A percentile compares a stretch with the other conserved stretches of the same genome.
phyloP scores from a whole-genome alignment of 2,797 vertebrate genomes.

The Anas capensis region DNA sequence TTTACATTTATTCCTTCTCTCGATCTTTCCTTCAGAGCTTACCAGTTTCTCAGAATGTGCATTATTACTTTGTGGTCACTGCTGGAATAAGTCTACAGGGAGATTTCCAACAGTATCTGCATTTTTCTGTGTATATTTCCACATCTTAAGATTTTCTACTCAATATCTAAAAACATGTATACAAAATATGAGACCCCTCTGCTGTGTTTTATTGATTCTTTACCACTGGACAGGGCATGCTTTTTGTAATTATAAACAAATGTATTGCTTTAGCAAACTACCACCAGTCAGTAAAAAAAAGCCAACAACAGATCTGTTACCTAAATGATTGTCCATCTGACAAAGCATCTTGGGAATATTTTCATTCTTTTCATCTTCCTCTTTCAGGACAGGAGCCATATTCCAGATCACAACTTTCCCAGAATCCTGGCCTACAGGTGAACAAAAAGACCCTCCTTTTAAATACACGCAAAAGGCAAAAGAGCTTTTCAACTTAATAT shows the following conservation, averaged over 20 bases:
- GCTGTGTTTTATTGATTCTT: slow-evolving; percentile 42
- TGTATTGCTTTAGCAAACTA: background rate
- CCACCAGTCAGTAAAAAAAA: slow-evolving; percentile 31
- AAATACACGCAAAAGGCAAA: background rate
- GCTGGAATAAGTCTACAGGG: slow-evolving; percentile 50
- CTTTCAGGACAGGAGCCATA: slow-evolving; percentile 95
- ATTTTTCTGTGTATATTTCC: slow-evolving; percentile 54
- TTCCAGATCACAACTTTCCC: slow-evolving; percentile 99
- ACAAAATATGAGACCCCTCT: slow-evolving; percentile 49
- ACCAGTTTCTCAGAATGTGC: slow-evolving; percentile 11
- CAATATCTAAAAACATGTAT: slow-evolving; percentile 53
- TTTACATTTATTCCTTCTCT: background rate
- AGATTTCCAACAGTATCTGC: slow-evolving; percentile 63
- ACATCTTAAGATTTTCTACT: slow-evolving; percentile 62
- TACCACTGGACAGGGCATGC: slow-evolving; percentile 31
- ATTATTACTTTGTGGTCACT: slow-evolving; percentile 33
- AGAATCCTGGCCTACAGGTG: slow-evolving; percentile 92
- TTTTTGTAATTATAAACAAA: slow-evolving; percentile 65
- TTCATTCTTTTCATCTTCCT: slow-evolving; percentile 98
- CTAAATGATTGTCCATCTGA: slow-evolving; percentile 99
- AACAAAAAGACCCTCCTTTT: background rate
- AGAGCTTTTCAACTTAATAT: background rate
- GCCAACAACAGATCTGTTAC: slow-evolving; percentile 72
- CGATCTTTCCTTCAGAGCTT: slow-evolving; percentile 44
- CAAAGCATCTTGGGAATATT: slow-evolving; percentile 98